These are phyloP conservation scores for Lymantria dispar DNA, from an alignment of 2,888 invertebrate species.

Conservation along the genomic window DNA sequence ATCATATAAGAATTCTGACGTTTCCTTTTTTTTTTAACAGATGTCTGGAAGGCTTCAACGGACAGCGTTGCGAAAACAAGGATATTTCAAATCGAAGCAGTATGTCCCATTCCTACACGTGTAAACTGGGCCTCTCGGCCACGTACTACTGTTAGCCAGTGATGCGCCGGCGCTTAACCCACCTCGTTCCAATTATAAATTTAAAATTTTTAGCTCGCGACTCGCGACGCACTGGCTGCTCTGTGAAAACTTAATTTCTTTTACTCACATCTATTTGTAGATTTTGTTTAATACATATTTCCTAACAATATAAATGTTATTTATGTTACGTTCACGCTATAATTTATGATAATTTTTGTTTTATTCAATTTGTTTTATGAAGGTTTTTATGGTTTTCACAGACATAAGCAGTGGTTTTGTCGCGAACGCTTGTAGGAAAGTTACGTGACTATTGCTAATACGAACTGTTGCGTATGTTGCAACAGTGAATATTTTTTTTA, in stretches of 20 bases:
- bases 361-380: constrained; percentile 18
- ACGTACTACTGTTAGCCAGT: constrained; percentile 88
- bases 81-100: constrained; percentile 88
- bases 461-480: constrained; percentile 25
- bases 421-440: constrained; percentile 39
- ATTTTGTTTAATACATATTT: constrained; percentile 17
- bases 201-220: constrained; percentile 55
- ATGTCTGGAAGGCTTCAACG: constrained; percentile 91
- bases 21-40: constrained; percentile 69
- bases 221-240: constrained; percentile 48
- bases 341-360: constrained; percentile 22
- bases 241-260: constrained; percentile 45
- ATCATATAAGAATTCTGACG: neutral
- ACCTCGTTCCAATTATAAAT: constrained; percentile 71
- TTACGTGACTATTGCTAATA: constrained; percentile 28
- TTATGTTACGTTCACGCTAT: constrained; percentile 15
- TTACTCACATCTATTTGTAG: constrained; percentile 30
- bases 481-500: constrained; percentile 36
- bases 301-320: constrained; percentile 15
- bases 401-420: constrained; percentile 30
- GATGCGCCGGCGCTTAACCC: constrained; percentile 64
- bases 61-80: constrained; percentile 91
- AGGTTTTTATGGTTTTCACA: constrained; percentile 38
- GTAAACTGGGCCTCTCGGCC: constrained; percentile 89
- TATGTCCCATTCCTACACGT: constrained; percentile 90